Percentiles rank a stretch among this genome's conserved stretches.
These are phyloP conservation scores for Eumerus sabulonum DNA, from an alignment of 2,888 invertebrate genomes.

Conservation along the genomic window DNA sequence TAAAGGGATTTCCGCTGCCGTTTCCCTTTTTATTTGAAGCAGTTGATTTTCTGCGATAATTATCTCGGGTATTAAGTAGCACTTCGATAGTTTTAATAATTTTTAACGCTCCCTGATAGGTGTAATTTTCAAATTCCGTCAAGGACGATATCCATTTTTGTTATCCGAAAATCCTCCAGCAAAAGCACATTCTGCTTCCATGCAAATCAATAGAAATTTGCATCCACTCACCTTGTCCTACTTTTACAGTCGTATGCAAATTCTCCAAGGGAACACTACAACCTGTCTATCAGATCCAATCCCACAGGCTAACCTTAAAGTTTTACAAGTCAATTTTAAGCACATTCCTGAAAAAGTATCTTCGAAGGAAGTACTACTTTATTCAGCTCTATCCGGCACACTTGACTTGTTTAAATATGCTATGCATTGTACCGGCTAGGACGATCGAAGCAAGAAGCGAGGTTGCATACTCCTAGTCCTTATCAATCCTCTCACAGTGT, in stretches of 20 bases:
- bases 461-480: constrained; percentile 41
- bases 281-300: constrained; percentile 1
- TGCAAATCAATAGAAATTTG: constrained; percentile 36
- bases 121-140: no score
- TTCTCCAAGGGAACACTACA: constrained; percentile 34
- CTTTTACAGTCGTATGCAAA: constrained; percentile 40
- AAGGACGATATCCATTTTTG: background rate
- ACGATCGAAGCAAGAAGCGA: constrained; percentile 20
- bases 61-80: no score
- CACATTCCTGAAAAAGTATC: constrained; percentile 47
- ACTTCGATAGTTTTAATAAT: no score
- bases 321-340: constrained; percentile 62
- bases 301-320: constrained; percentile 30
- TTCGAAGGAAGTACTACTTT: constrained; percentile 25
- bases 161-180: no score
- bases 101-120: no score
- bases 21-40: no score
- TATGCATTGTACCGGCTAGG: constrained; percentile 10
- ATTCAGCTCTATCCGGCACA: constrained; percentile 10
- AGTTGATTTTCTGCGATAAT: no score
- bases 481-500: constrained; percentile 44
- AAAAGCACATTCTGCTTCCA: background rate
- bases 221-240: constrained; percentile 30
- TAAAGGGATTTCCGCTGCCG: no score
- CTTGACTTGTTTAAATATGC: constrained; percentile 54